These are phyloP conservation scores for Scaptomyza parva DNA, from an alignment of 2,888 invertebrate genomes.

Conservation along the genomic window DNA sequence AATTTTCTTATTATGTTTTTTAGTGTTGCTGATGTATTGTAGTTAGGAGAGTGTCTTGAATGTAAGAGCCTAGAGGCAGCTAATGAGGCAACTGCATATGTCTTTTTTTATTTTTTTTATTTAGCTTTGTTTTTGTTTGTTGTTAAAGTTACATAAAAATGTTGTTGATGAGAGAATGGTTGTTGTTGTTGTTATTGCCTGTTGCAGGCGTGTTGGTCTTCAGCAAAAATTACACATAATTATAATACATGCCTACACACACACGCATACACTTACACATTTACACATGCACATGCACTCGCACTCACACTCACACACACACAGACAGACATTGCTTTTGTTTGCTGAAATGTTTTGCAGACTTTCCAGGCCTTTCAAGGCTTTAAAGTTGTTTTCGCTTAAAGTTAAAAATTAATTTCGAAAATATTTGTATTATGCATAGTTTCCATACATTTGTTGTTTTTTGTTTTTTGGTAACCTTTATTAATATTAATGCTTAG, in stretches of 20 bases:
- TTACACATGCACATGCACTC: background rate
- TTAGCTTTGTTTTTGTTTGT: constrained; percentile 10
- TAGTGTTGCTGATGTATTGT: constrained; percentile 48
- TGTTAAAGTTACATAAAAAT: constrained; percentile 14
- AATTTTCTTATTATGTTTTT: constrained; percentile 22
- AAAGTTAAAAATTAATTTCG: constrained; percentile 72
- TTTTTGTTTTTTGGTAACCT: constrained; percentile 42
- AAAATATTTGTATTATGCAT: constrained; percentile 70
- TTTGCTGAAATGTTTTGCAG: constrained; percentile 33
- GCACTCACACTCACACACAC: background rate
- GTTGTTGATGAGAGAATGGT: constrained; percentile 27
- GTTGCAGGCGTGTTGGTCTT: constrained; percentile 17
- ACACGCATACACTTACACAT: background rate
- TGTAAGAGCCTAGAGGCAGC: constrained; percentile 44
- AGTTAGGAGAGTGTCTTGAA: constrained; percentile 55
- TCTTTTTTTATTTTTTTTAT: constrained; percentile 6
- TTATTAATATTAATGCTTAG: constrained; percentile 60
- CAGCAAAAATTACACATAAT: constrained; percentile 14
- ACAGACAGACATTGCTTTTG: constrained; percentile 51
- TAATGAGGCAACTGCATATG: constrained; percentile 32
- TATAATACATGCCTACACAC: constrained; percentile 2
- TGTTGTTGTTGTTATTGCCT: constrained; percentile 1
- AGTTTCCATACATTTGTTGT: constrained; percentile 61
- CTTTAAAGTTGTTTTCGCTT: constrained; percentile 40
- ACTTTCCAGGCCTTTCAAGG: constrained; percentile 37